phyloP scores from a whole-genome alignment of 2,888 invertebrate species.

The Caradrina kadenii region DNA sequence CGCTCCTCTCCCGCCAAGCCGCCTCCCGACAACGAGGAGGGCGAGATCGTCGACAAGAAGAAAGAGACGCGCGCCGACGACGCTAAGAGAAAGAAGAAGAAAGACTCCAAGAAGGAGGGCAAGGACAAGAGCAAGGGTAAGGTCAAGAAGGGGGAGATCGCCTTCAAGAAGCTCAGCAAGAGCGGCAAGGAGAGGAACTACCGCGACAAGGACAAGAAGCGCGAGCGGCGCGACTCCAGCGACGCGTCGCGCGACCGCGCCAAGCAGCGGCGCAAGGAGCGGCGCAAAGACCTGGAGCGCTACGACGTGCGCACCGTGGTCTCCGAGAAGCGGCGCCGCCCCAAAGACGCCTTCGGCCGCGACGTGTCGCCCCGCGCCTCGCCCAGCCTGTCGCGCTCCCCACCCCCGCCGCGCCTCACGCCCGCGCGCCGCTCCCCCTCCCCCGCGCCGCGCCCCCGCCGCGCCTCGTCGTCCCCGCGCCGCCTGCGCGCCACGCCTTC shows the following conservation, averaged over 20 bases:
- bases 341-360: constrained; percentile 95
- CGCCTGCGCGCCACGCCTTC: constrained; percentile 74
- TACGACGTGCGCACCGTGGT: constrained; percentile 96
- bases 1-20: constrained; percentile 79
- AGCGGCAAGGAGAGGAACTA: constrained; percentile 92
- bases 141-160: constrained; percentile 88
- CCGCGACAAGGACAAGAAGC: constrained; percentile 82
- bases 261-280: constrained; percentile 86
- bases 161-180: constrained; percentile 95
- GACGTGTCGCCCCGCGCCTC: constrained; percentile 90
- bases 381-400: constrained; percentile 59
- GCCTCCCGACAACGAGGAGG: constrained; percentile 87
- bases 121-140: constrained; percentile 86
- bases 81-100: constrained; percentile 88
- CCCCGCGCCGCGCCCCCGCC: constrained; percentile 51
- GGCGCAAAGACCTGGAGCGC: constrained; percentile 94
- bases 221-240: constrained; percentile 62
- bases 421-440: constrained; percentile 27
- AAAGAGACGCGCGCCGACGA: constrained; percentile 71
- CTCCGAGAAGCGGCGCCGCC: constrained; percentile 91
- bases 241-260: constrained; percentile 75
- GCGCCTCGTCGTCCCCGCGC: constrained; percentile 52
- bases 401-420: constrained; percentile 43
- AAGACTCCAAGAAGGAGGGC: constrained; percentile 87
- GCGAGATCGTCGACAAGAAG: constrained; percentile 90